Evolutionary conservation across 2,888 invertebrate species (phyloP).

Genomic region (Hirtodrosophila alboralis): DNA sequence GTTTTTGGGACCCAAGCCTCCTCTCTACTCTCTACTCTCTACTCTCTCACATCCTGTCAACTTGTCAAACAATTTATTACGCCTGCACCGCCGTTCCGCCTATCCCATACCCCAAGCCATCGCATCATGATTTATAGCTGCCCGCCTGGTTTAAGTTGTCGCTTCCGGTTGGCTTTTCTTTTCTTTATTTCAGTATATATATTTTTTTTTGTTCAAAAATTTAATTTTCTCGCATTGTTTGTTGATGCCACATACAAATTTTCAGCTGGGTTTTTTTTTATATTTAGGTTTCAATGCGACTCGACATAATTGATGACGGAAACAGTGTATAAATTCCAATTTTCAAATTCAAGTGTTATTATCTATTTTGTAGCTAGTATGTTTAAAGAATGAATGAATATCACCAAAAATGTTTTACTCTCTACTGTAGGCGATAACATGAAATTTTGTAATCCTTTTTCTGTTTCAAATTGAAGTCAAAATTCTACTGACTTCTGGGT

Average conservation of each 20-base stretch:
- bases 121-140: constrained; percentile 70
- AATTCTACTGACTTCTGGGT: too few relatives aligned
- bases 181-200: constrained; percentile 8
- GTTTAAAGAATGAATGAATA: too few relatives aligned
- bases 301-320: constrained; percentile 47
- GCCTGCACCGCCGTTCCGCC: constrained; percentile 16
- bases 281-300: constrained; percentile 12
- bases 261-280: constrained; percentile 21
- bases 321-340: constrained; percentile 24
- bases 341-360: background rate
- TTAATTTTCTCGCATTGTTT: constrained; percentile 55
- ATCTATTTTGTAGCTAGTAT: too few relatives aligned
- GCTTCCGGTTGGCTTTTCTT: constrained; percentile 32
- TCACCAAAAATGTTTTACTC: too few relatives aligned
- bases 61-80: constrained; percentile 77
- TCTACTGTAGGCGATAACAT: too few relatives aligned
- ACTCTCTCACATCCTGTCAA: constrained; percentile 57
- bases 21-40: too few relatives aligned
- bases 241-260: constrained; percentile 33
- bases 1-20: background rate
- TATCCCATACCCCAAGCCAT: constrained; percentile 17
- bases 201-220: constrained; percentile 31
- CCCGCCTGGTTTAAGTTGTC: constrained; percentile 60
- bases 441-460: too few relatives aligned
- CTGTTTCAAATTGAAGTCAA: too few relatives aligned